Percentiles rank a stretch among this genome's conserved stretches.
Conservation (phyloP, 1,140 invertebrate genomes). For the Rhyzopertha dominica region DNA sequence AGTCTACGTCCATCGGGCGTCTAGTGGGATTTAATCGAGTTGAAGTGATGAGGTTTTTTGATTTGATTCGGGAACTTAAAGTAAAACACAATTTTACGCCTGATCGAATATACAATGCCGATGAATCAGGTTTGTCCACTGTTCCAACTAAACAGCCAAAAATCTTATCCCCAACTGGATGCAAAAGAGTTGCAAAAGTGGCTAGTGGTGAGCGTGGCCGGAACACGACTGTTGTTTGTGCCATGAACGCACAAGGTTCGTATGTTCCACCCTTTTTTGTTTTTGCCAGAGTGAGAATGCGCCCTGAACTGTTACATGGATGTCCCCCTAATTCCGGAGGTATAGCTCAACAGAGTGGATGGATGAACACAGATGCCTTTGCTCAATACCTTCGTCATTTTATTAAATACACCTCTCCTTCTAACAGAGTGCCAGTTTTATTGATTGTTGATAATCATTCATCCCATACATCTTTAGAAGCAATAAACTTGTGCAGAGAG, state of each 20-base stretch:
- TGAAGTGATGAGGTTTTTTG: slow-evolving; percentile 8
- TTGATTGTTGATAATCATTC: slow-evolving; percentile 34
- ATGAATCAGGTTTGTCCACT: slow-evolving; percentile 45
- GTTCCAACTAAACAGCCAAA: slow-evolving; percentile 44
- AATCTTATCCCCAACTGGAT: slow-evolving; percentile 40
- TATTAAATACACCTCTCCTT: slow-evolving; percentile 22
- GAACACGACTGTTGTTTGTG: slow-evolving; percentile 36
- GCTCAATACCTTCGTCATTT: slow-evolving; percentile 20
- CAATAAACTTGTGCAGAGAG: slow-evolving; percentile 20
- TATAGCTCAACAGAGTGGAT: slow-evolving; percentile 20
- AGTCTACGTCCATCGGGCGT: background rate
- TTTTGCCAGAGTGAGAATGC: slow-evolving; percentile 37
- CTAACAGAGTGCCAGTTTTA: slow-evolving; percentile 19
- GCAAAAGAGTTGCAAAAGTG: slow-evolving; percentile 36
- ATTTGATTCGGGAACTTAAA: slow-evolving; percentile 9
- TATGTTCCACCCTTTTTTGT: slow-evolving; percentile 40
- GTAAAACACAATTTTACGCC: slow-evolving; percentile 20
- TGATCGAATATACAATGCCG: slow-evolving; percentile 42
- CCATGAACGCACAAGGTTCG: slow-evolving; percentile 35
- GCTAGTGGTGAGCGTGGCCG: slow-evolving; percentile 42
- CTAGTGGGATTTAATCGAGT: slow-evolving; percentile 9
- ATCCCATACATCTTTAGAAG: slow-evolving; percentile 18
- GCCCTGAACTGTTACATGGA: slow-evolving; percentile 14
- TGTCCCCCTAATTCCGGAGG: background rate
- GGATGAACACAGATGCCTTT: slow-evolving; percentile 28